A percentile compares a stretch with the other conserved stretches of the same genome.
phyloP scores from a whole-genome alignment of 2,797 vertebrate species.

The Cebuella pygmaea region DNA sequence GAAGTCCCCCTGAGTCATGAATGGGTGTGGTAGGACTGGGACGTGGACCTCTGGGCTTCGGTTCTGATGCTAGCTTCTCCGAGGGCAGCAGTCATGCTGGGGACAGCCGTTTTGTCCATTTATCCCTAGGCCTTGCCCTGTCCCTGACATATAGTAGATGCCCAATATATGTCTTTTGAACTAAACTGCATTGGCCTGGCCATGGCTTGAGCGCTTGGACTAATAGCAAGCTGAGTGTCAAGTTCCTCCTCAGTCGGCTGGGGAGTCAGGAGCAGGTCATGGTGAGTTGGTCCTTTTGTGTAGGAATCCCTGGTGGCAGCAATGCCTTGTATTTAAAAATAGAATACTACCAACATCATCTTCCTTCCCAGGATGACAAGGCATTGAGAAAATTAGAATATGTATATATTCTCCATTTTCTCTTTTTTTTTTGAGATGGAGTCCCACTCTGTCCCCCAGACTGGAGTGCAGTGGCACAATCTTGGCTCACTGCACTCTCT shows the following conservation, averaged over 20 bases:
- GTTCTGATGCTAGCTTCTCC: background rate
- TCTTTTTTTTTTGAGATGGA: background rate
- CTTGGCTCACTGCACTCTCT: background rate
- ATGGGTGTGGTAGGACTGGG: background rate
- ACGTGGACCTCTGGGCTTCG: background rate
- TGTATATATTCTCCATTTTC: background rate
- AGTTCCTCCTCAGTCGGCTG: background rate
- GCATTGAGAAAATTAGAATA: background rate
- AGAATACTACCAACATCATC: background rate
- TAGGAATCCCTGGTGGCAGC: background rate
- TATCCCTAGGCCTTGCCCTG: background rate
- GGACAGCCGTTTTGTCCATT: background rate
- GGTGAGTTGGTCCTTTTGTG: background rate
- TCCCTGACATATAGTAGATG: background rate
- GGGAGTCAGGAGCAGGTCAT: background rate
- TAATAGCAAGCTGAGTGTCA: background rate
- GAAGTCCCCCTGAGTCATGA: background rate
- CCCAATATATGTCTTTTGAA: background rate
- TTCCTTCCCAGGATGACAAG: background rate
- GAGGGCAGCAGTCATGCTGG: no score
- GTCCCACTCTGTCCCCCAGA: background rate
- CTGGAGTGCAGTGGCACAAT: background rate
- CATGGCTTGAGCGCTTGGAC: background rate
- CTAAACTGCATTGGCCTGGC: background rate
- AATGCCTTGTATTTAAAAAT: background rate